A percentile compares a stretch with the other conserved stretches of the same genome.
These are phyloP conservation scores for Alethe castanea DNA, from an alignment of 2,113 vertebrate genomes.

Conservation along the genomic window DNA sequence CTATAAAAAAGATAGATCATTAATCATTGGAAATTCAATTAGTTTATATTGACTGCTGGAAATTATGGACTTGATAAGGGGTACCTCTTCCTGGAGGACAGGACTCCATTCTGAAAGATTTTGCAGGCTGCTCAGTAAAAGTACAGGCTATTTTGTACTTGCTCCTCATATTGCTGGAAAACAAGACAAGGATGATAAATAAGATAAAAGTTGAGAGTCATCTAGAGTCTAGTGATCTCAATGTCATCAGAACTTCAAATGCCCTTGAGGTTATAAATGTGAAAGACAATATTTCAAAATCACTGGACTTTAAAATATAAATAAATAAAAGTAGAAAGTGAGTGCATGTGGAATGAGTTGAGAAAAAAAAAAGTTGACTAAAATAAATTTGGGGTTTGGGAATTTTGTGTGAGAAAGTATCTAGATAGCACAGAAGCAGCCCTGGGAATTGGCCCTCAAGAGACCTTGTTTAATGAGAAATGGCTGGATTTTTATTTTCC, in stretches of 20 bases:
- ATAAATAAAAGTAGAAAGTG: constrained; percentile 11
- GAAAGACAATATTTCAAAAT: constrained; percentile 37
- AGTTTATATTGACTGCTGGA: constrained; percentile 68
- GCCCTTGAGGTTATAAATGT: constrained; percentile 49
- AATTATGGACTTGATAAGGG: constrained; percentile 72
- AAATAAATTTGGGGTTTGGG: constrained; percentile 30
- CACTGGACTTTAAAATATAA: constrained; percentile 38
- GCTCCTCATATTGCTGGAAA: constrained; percentile 46
- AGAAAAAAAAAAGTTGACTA: background rate
- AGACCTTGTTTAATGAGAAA: constrained; percentile 27
- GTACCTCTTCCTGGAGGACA: constrained; percentile 43
- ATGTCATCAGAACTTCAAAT: constrained; percentile 16
- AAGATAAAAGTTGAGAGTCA: constrained; percentile 16
- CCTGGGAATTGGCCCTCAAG: background rate
- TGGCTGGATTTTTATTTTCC: background rate
- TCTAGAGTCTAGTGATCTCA: constrained; percentile 15
- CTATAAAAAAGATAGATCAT: constrained; percentile 58
- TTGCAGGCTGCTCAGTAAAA: background rate
- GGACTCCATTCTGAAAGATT: constrained; percentile 17
- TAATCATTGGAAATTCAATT: constrained; percentile 73
- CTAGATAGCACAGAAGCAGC: background rate
- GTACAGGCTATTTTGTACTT: constrained; percentile 28
- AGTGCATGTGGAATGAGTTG: background rate
- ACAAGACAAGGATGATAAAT: constrained; percentile 65
- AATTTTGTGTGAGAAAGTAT: constrained; percentile 13